Percentiles rank a stretch among this genome's conserved stretches.
These are phyloP conservation scores for Nomada fucata DNA, from an alignment of 2,888 invertebrate genomes.

Conservation along the genomic window DNA sequence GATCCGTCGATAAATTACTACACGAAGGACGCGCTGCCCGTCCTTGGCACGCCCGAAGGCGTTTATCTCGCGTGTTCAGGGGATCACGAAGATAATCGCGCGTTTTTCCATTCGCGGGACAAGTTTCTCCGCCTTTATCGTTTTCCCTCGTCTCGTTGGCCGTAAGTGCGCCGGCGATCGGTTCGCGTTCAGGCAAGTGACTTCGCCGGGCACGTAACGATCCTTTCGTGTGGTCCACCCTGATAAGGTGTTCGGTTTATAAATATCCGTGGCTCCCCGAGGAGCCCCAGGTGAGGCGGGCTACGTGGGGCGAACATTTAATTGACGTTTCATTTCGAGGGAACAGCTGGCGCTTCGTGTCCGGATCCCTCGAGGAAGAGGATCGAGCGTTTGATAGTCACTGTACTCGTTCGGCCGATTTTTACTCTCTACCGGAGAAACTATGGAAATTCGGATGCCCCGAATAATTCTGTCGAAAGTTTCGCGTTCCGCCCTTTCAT, in stretches of 20 bases:
- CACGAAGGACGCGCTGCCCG: constrained; percentile 39
- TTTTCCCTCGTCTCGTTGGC: background rate
- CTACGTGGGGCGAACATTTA: constrained; percentile 7
- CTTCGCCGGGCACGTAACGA: background rate
- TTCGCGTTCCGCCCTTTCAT: too few species aligned
- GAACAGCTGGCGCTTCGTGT: constrained; percentile 28
- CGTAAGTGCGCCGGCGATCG: background rate
- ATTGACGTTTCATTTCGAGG: constrained; percentile 53
- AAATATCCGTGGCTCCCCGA: background rate
- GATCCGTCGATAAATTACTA: constrained; percentile 48
- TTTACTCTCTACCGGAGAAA: too few species aligned
- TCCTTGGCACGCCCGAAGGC: constrained; percentile 53
- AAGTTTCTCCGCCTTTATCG: background rate
- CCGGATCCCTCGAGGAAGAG: background rate
- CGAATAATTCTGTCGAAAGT: too few species aligned
- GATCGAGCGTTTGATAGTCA: background rate
- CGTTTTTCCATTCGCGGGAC: background rate
- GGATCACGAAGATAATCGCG: constrained; percentile 22
- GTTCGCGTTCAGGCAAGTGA: constrained; percentile 1
- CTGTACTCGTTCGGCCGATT: background rate
- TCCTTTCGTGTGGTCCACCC: background rate
- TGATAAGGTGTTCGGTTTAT: background rate
- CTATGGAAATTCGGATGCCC: too few species aligned
- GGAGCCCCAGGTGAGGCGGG: background rate
- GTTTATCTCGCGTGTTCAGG: constrained; percentile 43